A percentile compares a stretch with the other conserved stretches of the same genome.
Conservation (phyloP, 1,140 invertebrate species). For the Heterodera carotae region DNA sequence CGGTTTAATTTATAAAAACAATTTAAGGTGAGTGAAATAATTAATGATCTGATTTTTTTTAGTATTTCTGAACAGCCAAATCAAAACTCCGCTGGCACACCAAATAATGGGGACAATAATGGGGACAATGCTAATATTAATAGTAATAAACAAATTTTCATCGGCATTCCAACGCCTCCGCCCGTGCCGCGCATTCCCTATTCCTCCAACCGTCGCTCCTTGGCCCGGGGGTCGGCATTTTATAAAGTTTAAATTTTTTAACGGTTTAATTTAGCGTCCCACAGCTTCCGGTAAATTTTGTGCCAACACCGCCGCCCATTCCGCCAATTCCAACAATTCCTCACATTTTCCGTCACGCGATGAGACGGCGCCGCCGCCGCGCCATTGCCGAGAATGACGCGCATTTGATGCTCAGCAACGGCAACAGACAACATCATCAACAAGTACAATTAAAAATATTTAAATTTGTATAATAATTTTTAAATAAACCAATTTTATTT, state of each 20-base stretch:
- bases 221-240: background rate
- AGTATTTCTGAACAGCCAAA: constrained; percentile 5
- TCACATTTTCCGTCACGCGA: background rate
- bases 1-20: too few species aligned
- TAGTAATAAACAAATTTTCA: background rate
- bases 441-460: too few species aligned
- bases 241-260: background rate
- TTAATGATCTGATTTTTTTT: too few species aligned
- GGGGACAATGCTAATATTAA: background rate
- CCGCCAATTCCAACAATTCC: background rate
- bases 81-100: too few species aligned
- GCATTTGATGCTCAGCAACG: background rate
- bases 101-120: too few species aligned
- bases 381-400: background rate
- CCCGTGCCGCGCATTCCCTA: background rate
- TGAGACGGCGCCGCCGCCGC: background rate
- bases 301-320: constrained; percentile 4
- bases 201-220: too few species aligned
- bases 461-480: constrained; percentile 3
- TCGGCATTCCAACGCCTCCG: background rate
- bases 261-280: background rate
- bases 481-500: too few species aligned
- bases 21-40: too few species aligned
- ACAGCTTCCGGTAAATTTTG: background rate
- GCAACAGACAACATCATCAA: background rate